Percentiles rank a stretch among this genome's conserved stretches.
Conservation (phyloP, 2,888 invertebrate species). For the Pristionchus fissidentatus region DNA sequence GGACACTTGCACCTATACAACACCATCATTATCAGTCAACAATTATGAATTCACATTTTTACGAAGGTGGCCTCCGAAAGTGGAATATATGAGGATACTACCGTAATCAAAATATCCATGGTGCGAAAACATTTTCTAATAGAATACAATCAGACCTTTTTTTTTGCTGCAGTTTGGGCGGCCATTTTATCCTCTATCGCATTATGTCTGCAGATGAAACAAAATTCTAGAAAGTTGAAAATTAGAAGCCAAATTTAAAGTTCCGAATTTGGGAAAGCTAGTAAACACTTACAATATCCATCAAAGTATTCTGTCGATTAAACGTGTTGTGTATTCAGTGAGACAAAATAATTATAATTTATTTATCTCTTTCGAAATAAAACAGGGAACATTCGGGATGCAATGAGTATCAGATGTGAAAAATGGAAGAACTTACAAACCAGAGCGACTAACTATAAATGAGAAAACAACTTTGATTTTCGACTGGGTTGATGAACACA, state of each 20-base stretch:
- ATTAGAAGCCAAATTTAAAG: background rate
- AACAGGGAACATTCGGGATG: constrained; percentile 5
- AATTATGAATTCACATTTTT: too few relatives aligned
- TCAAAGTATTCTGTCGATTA: constrained; percentile 15
- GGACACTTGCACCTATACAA: constrained; percentile 84
- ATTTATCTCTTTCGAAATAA: constrained; percentile 11
- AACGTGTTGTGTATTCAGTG: background rate
- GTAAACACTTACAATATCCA: background rate
- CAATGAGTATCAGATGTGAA: constrained; percentile 39
- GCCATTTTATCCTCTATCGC: background rate
- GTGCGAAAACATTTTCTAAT: too few relatives aligned
- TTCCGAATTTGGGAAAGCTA: background rate
- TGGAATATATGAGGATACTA: too few relatives aligned
- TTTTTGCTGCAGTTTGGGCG: constrained; percentile 1
- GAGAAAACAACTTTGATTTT: constrained; percentile 18
- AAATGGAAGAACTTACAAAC: constrained; percentile 31
- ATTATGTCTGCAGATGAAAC: background rate
- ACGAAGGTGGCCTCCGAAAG: too few relatives aligned
- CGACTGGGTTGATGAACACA: background rate
- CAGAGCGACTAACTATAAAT: background rate
- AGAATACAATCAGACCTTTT: constrained; percentile 20
- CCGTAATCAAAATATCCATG: too few relatives aligned
- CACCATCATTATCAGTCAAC: background rate
- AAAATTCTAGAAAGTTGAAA: background rate
- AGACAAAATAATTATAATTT: constrained; percentile 21